phyloP scores from a whole-genome alignment of 2,888 invertebrate species.

The Tetanocera ferruginea region DNA sequence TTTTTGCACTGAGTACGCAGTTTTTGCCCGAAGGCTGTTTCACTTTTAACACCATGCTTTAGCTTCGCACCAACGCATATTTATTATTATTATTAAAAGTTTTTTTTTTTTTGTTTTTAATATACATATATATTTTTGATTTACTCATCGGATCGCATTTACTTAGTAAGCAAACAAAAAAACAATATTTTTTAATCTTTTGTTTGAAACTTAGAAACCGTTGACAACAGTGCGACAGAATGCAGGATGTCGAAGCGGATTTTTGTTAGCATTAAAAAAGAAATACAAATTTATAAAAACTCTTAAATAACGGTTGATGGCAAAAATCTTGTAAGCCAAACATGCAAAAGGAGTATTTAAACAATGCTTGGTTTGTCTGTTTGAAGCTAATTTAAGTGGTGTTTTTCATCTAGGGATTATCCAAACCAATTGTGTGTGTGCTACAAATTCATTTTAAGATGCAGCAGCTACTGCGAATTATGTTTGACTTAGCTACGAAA shows the following conservation, averaged over 20 bases:
- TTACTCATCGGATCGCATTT: conserved; percentile 3
- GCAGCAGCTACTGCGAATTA: too few relatives aligned
- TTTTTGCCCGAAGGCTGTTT: conserved; percentile 24
- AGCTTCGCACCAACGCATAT: conserved; percentile 11
- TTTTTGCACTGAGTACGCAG: conserved; percentile 26
- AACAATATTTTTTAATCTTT: background rate
- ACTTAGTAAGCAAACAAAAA: background rate
- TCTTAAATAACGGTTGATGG: too few relatives aligned
- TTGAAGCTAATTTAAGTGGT: too few relatives aligned
- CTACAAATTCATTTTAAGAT: too few relatives aligned
- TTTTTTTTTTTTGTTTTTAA: background rate
- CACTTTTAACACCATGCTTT: conserved; percentile 19
- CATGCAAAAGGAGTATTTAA: too few relatives aligned
- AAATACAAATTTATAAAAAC: too few relatives aligned
- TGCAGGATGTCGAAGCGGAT: background rate
- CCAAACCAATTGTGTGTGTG: too few relatives aligned
- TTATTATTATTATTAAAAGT: background rate
- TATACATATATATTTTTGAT: background rate
- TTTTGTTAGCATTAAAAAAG: background rate
- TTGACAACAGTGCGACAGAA: background rate
- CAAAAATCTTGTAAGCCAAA: too few relatives aligned
- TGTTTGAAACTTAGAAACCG: background rate
- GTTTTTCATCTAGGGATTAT: too few relatives aligned
- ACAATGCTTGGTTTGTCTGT: too few relatives aligned
- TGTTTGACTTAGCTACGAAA: too few relatives aligned